Conservation (phyloP, 2,113 vertebrate species). For the Puntigrus tetrazona region DNA sequence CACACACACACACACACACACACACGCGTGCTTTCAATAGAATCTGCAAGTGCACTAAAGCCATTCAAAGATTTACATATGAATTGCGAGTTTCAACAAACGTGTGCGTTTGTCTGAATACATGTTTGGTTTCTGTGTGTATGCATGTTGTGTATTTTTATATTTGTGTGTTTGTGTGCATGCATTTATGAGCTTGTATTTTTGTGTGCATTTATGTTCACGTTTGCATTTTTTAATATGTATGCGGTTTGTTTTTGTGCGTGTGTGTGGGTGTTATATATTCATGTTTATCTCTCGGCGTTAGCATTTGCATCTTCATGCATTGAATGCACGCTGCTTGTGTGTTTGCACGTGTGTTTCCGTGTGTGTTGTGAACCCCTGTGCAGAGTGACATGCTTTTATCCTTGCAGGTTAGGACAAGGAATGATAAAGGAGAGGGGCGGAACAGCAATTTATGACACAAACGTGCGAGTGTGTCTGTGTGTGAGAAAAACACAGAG, state of each 20-base stretch:
- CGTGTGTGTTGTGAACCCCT: not conserved
- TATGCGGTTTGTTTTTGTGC: not conserved
- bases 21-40: not conserved
- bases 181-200: constrained; percentile 10
- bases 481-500: not conserved
- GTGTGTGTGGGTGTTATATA: not conserved
- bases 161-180: not conserved
- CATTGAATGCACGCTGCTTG: not conserved
- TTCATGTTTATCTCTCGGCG: not conserved
- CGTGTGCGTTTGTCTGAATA: not conserved
- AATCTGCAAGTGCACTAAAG: too few species aligned
- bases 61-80: not conserved
- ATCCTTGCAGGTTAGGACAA: constrained; percentile 42
- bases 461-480: not conserved
- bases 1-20: not conserved
- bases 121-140: not conserved
- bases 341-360: not conserved
- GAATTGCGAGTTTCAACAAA: not conserved
- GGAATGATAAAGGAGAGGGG: constrained; percentile 40
- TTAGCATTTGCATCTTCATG: not conserved
- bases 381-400: constrained; percentile 36
- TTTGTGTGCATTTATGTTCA: not conserved
- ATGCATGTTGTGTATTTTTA: not conserved
- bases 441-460: constrained; percentile 30
- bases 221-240: not conserved